Conservation (phyloP, 2,888 invertebrate genomes). For the Thymelicus acteon region DNA sequence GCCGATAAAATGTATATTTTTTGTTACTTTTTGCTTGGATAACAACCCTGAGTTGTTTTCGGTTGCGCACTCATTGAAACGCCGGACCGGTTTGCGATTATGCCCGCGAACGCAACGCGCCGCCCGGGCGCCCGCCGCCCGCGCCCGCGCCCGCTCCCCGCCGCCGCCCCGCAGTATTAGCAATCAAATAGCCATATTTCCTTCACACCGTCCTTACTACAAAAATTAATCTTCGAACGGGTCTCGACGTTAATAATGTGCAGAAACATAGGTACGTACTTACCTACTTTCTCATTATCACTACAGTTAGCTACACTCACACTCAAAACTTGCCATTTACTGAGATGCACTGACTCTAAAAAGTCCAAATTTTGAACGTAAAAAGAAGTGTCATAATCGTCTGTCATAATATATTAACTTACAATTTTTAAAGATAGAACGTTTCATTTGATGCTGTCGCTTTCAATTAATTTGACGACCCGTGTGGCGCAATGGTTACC, state of each 20-base stretch:
- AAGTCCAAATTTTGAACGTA: no score
- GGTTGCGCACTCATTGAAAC: constrained; percentile 36
- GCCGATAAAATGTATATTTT: not conserved
- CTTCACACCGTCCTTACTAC: not conserved
- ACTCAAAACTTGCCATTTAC: no score
- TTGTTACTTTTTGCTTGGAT: not conserved
- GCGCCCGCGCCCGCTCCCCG: not conserved
- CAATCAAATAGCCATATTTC: constrained; percentile 31
- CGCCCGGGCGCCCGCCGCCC: not conserved
- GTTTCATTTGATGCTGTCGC: no score
- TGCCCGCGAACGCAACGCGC: constrained; percentile 30
- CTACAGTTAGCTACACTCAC: no score
- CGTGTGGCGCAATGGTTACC: no score
- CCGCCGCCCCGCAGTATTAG: constrained; percentile 12
- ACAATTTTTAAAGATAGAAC: no score
- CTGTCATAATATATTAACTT: no score
- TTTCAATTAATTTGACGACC: no score
- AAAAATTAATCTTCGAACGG: constrained; percentile 13
- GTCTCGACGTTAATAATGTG: constrained; percentile 5
- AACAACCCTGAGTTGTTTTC: constrained; percentile 22
- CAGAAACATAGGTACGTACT: not conserved
- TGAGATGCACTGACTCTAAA: no score
- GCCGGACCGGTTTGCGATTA: constrained; percentile 34
- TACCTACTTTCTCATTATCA: no score
- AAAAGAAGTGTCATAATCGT: no score